Base-by-base conservation (phyloP, 2,888 invertebrate genomes). In the Xanthia togata region DNA sequence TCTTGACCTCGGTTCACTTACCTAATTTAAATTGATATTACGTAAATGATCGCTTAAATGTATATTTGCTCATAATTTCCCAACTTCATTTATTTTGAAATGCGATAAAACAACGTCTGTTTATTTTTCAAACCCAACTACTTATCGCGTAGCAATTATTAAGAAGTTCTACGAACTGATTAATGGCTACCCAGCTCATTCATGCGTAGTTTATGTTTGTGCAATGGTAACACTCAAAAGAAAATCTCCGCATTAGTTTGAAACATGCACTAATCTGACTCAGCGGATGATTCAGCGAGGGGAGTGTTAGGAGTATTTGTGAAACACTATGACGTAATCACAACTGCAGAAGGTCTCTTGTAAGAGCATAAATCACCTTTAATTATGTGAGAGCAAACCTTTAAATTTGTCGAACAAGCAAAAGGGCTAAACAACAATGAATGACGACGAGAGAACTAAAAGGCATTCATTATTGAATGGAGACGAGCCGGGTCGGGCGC, bases 391-490 rank as follows among this genome's bases (percentile, higher is more conserved):
- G 60, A 84, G 70, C 35, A 55, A 76, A 65, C 74, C 53, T 73
- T 76, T 73, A 76, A 81, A 79, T 76, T 78, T 75, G 78, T 85
- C 75, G 70, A 85, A 79, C 75, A 83, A 82, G 65, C 60, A 53
- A 70, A 74, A 78, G 63, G 53, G 62, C 62, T 73, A 76, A 78
- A 79, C 68, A 81, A 79, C 76, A 87, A 87, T 79, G 71, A 82
- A 84, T 68, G 84, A 73, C 62, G 71, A 71, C 31, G 35, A 73
- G 74, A 80, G 75, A 84, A 78, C 73, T 85, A 87, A 90, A 90
- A 88, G 85, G 77, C 72, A 75, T 87, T 84, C 76, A 84, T 89
- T 87, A 87, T 86, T 89, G 81, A 89, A 89, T 87, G 82, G 82
- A 79, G 83, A 79, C 76, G 85, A 84, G 85, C 70, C 82, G 63